Percentiles rank a stretch among this genome's conserved stretches.
Conservation (phyloP, 2,797 vertebrate genomes). For the Gambelia wislizenii region DNA sequence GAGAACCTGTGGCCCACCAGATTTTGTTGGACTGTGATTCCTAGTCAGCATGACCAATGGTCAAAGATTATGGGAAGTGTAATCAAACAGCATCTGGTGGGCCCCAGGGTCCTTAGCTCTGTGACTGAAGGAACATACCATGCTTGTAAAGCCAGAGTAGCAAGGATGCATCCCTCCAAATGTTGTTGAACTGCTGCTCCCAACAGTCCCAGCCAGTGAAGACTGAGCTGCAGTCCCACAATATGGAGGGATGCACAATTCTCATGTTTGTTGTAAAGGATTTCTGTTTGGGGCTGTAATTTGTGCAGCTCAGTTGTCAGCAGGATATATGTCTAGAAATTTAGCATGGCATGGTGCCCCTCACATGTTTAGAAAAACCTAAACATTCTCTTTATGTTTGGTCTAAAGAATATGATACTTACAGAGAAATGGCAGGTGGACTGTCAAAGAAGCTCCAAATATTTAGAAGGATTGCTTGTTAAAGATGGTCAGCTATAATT, state of each 20-base stretch:
- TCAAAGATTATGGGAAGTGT: neutral
- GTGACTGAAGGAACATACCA: too few relatives aligned
- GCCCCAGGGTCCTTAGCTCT: neutral
- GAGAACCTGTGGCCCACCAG: neutral
- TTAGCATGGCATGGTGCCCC: neutral
- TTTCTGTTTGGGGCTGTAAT: neutral
- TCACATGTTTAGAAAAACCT: neutral
- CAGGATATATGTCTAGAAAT: neutral
- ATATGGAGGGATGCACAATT: too few relatives aligned
- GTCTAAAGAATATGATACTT: neutral
- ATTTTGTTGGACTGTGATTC: neutral
- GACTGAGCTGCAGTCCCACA: too few relatives aligned
- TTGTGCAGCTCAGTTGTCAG: neutral
- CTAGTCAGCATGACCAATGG: neutral
- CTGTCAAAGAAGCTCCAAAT: neutral
- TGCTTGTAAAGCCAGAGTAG: neutral
- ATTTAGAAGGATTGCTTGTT: neutral
- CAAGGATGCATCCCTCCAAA: too few relatives aligned
- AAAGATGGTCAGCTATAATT: neutral
- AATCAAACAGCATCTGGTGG: neutral
- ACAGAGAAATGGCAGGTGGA: neutral
- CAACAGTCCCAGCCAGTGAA: too few relatives aligned
- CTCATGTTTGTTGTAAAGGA: neutral
- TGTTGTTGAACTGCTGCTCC: too few relatives aligned
- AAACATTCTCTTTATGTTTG: neutral